phyloP scores from a whole-genome alignment of 2,113 vertebrate species.

The Bufo gargarizans region DNA sequence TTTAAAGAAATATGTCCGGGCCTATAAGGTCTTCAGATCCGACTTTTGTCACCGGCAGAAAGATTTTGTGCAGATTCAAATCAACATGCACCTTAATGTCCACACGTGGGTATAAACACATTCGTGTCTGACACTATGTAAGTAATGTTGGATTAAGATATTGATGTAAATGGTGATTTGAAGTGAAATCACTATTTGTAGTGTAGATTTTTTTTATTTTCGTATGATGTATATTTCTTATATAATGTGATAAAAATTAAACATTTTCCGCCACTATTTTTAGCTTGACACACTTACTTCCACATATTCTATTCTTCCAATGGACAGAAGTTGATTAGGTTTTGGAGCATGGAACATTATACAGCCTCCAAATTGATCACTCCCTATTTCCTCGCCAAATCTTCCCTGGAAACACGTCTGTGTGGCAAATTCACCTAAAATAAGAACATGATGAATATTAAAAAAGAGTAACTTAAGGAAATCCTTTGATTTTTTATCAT shows the following conservation, averaged over 20 bases:
- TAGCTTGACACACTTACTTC: constrained; percentile 72
- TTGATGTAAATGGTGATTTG: background rate
- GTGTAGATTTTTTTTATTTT: too few relatives aligned
- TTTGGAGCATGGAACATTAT: constrained; percentile 85
- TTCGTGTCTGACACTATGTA: too few relatives aligned
- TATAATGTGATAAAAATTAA: too few relatives aligned
- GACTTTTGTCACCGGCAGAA: too few relatives aligned
- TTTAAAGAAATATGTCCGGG: too few relatives aligned
- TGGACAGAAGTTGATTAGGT: constrained; percentile 71
- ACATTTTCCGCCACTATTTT: background rate
- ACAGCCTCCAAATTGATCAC: constrained; percentile 84
- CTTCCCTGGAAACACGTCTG: constrained; percentile 87
- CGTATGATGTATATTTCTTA: too few relatives aligned
- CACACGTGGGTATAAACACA: too few relatives aligned
- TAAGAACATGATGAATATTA: background rate
- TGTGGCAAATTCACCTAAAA: constrained; percentile 84
- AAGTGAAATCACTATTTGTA: too few relatives aligned
- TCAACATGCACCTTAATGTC: too few relatives aligned
- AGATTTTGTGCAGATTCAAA: too few relatives aligned
- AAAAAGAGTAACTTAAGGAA: background rate
- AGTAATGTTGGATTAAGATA: background rate
- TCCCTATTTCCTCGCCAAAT: constrained; percentile 86
- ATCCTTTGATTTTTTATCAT: background rate
- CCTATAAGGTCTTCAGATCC: too few relatives aligned
- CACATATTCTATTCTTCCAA: constrained; percentile 81